phyloP scores from a whole-genome alignment of 2,113 vertebrate genomes.

The Neogobius melanostomus region DNA sequence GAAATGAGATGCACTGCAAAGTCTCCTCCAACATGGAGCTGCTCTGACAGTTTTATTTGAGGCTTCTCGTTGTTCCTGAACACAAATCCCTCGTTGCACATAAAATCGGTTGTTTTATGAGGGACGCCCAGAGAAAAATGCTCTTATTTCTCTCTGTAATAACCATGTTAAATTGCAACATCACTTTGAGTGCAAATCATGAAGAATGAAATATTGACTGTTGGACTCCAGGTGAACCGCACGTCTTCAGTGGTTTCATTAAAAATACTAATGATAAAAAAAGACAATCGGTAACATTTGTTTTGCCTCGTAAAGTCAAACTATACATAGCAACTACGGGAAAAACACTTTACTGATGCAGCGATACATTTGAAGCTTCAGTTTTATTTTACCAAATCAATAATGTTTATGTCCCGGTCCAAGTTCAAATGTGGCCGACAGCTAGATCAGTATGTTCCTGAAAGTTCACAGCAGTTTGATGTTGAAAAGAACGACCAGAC shows the following conservation, averaged over 20 bases:
- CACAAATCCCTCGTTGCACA: slow-evolving; percentile 2
- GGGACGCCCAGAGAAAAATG: background rate
- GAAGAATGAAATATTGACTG: background rate
- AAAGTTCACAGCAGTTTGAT: too few relatives aligned
- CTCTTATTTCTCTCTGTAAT: background rate
- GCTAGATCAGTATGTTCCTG: too few relatives aligned
- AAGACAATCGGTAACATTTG: too few relatives aligned
- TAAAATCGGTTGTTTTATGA: slow-evolving; percentile 4
- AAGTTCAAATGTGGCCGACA: too few relatives aligned
- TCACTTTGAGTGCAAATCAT: background rate
- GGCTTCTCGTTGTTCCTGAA: background rate
- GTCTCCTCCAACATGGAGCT: background rate
- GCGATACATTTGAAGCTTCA: too few relatives aligned
- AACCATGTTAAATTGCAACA: background rate
- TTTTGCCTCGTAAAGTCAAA: too few relatives aligned
- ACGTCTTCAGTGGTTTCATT: background rate
- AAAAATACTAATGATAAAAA: background rate
- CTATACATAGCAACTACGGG: too few relatives aligned
- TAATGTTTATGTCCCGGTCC: too few relatives aligned
- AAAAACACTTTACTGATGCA: too few relatives aligned
- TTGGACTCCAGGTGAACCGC: background rate
- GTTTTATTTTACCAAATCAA: too few relatives aligned
- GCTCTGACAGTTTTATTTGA: slow-evolving; percentile 3
- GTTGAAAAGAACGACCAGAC: too few relatives aligned
- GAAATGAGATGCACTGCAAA: background rate